Base-by-base conservation (phyloP, 2,113 vertebrate genomes). In the Cygnus atratus region DNA sequence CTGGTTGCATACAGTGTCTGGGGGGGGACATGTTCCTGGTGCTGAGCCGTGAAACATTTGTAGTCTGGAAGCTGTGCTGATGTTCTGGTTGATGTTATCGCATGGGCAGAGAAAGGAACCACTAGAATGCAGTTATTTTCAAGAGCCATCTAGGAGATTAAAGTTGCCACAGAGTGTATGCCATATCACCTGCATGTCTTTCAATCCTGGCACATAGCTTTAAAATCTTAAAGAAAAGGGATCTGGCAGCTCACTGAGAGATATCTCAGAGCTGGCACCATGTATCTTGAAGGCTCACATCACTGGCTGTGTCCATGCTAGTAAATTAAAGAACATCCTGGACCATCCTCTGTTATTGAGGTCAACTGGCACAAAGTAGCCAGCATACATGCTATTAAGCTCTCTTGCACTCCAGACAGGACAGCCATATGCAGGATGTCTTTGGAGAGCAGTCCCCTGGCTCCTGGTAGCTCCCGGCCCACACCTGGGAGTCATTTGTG, bases 201-300 rank as follows among this genome's bases (percentile, higher is more conserved):
- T 82, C 48, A 85, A 86, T 54, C 55, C 59, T 72, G 46, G 46
- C n/a, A 21, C 43, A 19, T 41, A 77, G 50, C 82, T 90, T 88
- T 90, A 97, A 94, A 95, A 93, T 66, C 50, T 84, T 91, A 77
- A 95, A 86, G 82, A 73, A 86, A 65, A 94, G 63, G 41, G 50
- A 76, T 54, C 39, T 79, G 73, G 72, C 82, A 96, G 70, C 78
- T 95, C 63, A 13, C 6, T 71, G 84, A 59, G 48, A 79, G 55
- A 9, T n/a, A 54, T 48, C 41, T 76, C 58, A 11, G 59, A 68
- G 39, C 70, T 70, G 74, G 81, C 78, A 89, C 70, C 81, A 26
- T 17, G 22, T 77, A 44, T 78, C 77, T 73, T 54, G 71, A 89
- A 72, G 58, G n/a, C 33, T 91, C 17, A 20, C n/a, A 29, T 62